Evolutionary conservation across 92 coral and sea anemone species (phyloP), one percentile per base, ranked within the genome.

Genomic region (Zoanthus sociatus): DNA sequence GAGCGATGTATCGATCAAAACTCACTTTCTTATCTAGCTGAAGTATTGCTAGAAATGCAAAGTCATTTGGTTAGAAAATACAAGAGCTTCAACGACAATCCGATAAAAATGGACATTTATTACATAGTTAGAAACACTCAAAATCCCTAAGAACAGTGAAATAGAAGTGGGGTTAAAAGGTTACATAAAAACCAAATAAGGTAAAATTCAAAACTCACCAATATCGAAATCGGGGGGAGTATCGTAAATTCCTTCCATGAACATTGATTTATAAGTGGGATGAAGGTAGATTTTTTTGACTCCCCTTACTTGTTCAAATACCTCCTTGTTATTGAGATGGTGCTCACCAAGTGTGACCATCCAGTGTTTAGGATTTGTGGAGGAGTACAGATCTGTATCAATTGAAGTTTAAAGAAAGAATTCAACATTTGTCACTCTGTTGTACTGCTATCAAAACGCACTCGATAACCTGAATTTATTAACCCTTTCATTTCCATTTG

Each of bases 181-280:
- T 11, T 2, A 50, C 9, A 50, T 11, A 50, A 50, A 18, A 44
- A 7, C 14, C 6, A 67, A 15, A 30, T 5, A 67, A 42, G 1
- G 11, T 31, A 47, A 15, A 33, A 20, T 17, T 44, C 1, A n/a
- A 5, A 5, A 76, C 95, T 82, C 77, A 96, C 99, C 99, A 6
- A 96, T 87, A 63, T 96, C 99, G 72, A 82, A 90, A 77, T 96
- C 99, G 5, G 98, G 98, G 3, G 99, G 99, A 14, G 93, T 92
- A 30, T 94, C 96, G 30, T 68, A 71, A 47, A 93, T 92, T 21
- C 93, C 98, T 73, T 88, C 92, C 31, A 94, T 77, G 77, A 92
- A 96, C 98, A 96, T 93, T 12, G 95, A 94, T 54, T 91, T 95
- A 92, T 96, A 94, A 55, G 85, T 88, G 13, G 98, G 95, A 77